Base-by-base conservation (phyloP, 1,140 invertebrate genomes). In the Drosophila parabipectinata region DNA sequence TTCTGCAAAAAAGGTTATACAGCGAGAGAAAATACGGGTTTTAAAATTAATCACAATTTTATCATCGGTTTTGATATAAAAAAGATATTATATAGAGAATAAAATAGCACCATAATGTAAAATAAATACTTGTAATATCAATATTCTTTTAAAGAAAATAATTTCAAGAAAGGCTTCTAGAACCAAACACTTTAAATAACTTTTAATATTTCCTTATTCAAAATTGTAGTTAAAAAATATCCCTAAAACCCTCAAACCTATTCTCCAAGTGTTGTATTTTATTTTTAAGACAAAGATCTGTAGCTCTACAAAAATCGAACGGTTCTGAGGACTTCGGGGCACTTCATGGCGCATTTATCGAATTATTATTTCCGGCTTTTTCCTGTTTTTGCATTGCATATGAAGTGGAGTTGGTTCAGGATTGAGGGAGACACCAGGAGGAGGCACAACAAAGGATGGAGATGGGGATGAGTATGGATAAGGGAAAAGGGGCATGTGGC, bases 351-450 rank as follows among this genome's bases (percentile, higher is more conserved):
- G 48, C 72, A 85, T 85, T 82, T 85, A 90, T 90, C 87, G 87
- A 90, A 83, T 90, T 90, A 90, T 90, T 87, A 90, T 90, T 90
- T 90, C 87, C 87, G 87, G 82, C 77, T 62, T 58, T 88, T 76
- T 74, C 54, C 41, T 26, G 45, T 55, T 60, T 47, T 72, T 75
- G 47, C 57, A 64, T 74, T 74, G 60, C 48, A 64, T 73, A 55
- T 61, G 15, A 14, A 34, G 24, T 5, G 44, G 18, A 37, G 10
- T 4, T 3, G 10, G 9, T 1, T 14, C 7, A 47, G 30, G 41
- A 59, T 34, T 63, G 41, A 48, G 61, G 61, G 41, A 47, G 41
- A 60, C 44, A 57, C 39, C 41, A 12, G 12, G 18, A 24, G 26
- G 37, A 21, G 21, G 21, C 21, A 21, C 5, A 30, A 24, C 34